These are phyloP conservation scores for Cotesia congregata DNA, from an alignment of 2,888 invertebrate genomes.

Conservation along the genomic window DNA sequence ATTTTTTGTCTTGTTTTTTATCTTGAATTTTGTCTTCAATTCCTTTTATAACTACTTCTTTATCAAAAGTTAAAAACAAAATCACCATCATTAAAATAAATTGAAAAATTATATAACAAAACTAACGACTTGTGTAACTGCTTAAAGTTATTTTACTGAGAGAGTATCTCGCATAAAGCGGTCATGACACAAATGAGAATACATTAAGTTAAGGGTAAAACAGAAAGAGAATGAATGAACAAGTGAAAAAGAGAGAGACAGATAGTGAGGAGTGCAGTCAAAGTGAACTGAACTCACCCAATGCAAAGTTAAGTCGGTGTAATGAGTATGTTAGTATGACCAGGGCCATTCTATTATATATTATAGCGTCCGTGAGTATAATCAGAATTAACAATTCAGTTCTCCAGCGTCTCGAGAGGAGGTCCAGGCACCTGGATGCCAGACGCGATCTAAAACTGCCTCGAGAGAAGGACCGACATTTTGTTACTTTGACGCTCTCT, in stretches of 20 bases:
- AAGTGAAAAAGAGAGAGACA: too few species aligned
- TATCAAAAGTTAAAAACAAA: too few species aligned
- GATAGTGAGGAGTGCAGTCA: too few species aligned
- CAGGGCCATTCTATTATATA: background rate
- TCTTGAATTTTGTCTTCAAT: too few species aligned
- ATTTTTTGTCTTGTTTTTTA: too few species aligned
- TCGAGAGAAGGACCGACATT: background rate
- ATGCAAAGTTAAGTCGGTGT: background rate
- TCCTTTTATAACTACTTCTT: too few species aligned
- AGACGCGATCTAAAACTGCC: background rate
- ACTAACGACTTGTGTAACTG: background rate
- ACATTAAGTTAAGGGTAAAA: background rate
- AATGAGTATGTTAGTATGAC: background rate
- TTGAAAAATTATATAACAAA: background rate
- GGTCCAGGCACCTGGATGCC: background rate
- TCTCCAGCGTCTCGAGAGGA: background rate
- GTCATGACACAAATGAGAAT: conserved; percentile 10
- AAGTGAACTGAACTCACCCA: too few species aligned
- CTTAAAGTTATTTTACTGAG: background rate
- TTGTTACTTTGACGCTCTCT: background rate
- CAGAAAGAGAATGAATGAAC: background rate
- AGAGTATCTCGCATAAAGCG: background rate
- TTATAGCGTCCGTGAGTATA: background rate
- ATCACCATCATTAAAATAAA: background rate
- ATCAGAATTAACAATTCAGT: background rate